A percentile compares a stretch with the other conserved stretches of the same genome.
Conservation (phyloP, 2,797 vertebrate species). For the Mormyrops boulengeri region DNA sequence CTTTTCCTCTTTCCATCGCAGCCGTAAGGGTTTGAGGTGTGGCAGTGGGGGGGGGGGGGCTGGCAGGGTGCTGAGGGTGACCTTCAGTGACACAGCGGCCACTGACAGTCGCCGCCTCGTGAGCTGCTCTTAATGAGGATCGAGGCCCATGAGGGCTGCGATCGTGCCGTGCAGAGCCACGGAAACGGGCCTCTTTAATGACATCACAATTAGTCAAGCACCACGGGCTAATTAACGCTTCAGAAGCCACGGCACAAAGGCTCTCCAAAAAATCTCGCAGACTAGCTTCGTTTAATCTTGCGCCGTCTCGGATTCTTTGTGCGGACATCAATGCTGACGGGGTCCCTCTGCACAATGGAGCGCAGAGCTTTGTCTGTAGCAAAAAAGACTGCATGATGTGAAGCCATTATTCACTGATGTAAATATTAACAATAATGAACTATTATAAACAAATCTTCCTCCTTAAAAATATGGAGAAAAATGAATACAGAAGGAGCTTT, state of each 20-base stretch:
- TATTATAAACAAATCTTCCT: not conserved
- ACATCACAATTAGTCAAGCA: not conserved
- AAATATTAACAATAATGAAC: not conserved
- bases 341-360: not conserved
- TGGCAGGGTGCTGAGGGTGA: constrained; percentile 18
- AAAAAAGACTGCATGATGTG: not conserved
- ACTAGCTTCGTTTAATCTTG: not conserved
- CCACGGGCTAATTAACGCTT: constrained; percentile 8
- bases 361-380: not conserved
- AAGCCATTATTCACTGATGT: not conserved
- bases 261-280: not conserved
- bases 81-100: constrained; percentile 25
- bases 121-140: constrained; percentile 25
- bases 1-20: not conserved
- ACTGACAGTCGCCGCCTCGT: not conserved
- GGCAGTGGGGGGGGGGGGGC: constrained; percentile 1
- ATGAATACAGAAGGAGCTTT: not conserved
- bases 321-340: not conserved
- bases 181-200: constrained; percentile 1
- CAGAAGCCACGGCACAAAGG: not conserved
- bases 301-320: not conserved
- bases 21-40: constrained; percentile 22
- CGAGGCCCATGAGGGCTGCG: constrained; percentile 3
- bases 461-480: not conserved
- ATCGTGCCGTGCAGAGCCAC: not conserved